Percentiles rank a stretch among this genome's conserved stretches.
Evolutionary conservation across 2,113 vertebrate genomes (phyloP).

Genomic region (Microtus oregoni): DNA sequence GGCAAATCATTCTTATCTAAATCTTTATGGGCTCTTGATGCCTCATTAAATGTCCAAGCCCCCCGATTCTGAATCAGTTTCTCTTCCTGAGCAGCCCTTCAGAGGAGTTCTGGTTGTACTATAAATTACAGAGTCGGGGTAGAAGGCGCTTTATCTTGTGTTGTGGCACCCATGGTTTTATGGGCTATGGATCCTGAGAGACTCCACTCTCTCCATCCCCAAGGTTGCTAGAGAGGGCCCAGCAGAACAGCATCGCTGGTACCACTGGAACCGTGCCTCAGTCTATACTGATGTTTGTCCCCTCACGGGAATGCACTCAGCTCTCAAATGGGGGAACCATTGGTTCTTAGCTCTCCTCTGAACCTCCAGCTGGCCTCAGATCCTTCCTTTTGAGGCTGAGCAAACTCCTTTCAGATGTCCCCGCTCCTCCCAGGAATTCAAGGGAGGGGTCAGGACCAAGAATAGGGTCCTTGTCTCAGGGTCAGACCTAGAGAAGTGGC

Average conservation of each 20-base stretch:
- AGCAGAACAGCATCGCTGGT: not conserved
- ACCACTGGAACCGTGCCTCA: not conserved
- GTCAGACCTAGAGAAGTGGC: not conserved
- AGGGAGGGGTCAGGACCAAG: not conserved
- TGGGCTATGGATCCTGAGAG: slow-evolving; percentile 48
- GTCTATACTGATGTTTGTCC: not conserved
- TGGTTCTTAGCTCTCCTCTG: slow-evolving; percentile 35
- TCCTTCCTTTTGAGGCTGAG: not conserved
- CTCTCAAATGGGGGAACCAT: not conserved
- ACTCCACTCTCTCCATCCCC: slow-evolving; percentile 52
- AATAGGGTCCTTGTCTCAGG: not conserved
- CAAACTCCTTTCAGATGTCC: not conserved
- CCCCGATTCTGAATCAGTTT: slow-evolving; percentile 53
- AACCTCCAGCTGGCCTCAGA: not conserved
- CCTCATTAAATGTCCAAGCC: slow-evolving; percentile 69
- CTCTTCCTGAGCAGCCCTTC: slow-evolving; percentile 29
- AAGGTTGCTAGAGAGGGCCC: slow-evolving; percentile 57
- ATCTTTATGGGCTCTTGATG: slow-evolving; percentile 69
- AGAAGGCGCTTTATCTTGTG: slow-evolving; percentile 60
- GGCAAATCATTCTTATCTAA: slow-evolving; percentile 74
- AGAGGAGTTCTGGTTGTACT: slow-evolving; percentile 60
- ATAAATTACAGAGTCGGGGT: slow-evolving; percentile 68
- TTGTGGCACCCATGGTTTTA: slow-evolving; percentile 57
- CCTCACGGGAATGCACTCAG: not conserved
- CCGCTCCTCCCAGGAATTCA: not conserved